Conservation (phyloP, 2,888 invertebrate species). For the Drosophila stalkeri region DNA sequence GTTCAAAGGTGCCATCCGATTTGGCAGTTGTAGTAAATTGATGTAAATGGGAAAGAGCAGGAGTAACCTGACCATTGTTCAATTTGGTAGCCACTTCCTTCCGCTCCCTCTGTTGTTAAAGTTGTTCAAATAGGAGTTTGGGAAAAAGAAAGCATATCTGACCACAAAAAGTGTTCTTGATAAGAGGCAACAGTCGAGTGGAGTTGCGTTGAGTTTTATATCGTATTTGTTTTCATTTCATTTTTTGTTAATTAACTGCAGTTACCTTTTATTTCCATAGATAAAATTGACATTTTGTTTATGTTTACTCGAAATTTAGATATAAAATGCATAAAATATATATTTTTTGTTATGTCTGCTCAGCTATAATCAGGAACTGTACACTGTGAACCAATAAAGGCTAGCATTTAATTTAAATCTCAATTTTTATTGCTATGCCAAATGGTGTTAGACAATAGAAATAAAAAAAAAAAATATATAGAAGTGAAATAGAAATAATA, state of each 20-base stretch:
- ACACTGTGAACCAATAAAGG: not conserved
- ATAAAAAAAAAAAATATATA: not conserved
- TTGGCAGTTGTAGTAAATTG: not conserved
- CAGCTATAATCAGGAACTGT: not conserved
- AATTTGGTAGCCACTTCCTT: no score
- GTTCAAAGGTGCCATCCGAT: not conserved
- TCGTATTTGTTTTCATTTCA: not conserved
- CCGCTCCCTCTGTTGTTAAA: not conserved
- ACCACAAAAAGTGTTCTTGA: not conserved
- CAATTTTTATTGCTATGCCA: not conserved
- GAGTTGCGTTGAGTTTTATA: not conserved
- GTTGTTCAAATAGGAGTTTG: rapidly evolving
- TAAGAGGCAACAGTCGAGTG: not conserved
- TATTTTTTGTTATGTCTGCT: not conserved
- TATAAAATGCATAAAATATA: not conserved
- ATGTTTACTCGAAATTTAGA: not conserved
- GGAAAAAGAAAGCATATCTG: not conserved
- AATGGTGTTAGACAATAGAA: constrained; percentile 5
- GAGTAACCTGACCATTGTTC: not conserved
- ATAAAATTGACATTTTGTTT: no score
- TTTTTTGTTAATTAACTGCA: no score
- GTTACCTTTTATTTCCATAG: no score
- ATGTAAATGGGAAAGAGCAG: no score
- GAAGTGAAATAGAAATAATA: constrained; percentile 13
- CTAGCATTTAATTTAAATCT: not conserved